Evolutionary conservation across 2,113 vertebrate genomes (phyloP), one percentile per base, ranked within the genome.

Genomic region (Parotia lawesii): DNA sequence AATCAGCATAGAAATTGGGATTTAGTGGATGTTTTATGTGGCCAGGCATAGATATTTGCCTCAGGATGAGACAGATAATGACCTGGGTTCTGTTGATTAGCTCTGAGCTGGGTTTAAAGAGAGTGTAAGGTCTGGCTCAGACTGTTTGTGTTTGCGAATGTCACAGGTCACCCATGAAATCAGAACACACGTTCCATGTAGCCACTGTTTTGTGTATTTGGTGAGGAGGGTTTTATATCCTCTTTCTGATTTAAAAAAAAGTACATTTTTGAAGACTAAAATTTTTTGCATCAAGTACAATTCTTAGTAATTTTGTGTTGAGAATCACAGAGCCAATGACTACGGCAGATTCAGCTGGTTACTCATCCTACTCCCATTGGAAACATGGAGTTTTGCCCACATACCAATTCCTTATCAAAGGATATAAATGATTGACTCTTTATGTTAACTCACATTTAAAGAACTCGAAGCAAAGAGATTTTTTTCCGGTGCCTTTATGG

Each of bases 161-260:
- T 79, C 82, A 72, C 33, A 83, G 53, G 23, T 86, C 47, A 64
- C 40, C 20, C 54, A 16, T 69, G 23, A 85, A 90, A 90, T 75
- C 23, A 51, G 72, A 86, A 33, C 21, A 35, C 28, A 19, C 0
- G 0, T 51, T 40, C 44, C 18, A 7, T 23, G 15, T 62, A 64
- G 56, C 33, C 35, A 5, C n/a, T 93, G 21, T 18, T 92, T 82
- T 53, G 29, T 80, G 16, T 62, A 28, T 84, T 81, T 73, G 29
- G 27, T 4, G 10, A 50, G 33, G 23, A 70, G 28, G n/a, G 9
- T 33, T 69, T 86, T 38, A 37, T 62, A 20, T 56, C 28, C 29
- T 90, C 56, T 93, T 56, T 89, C n/a, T 61, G 23, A 33, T 60
- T 37, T 1, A 44, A 37, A 37, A 47, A 42, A 19, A n/a, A 1